These are phyloP conservation scores for Anableps anableps DNA, from an alignment of 2,797 vertebrate genomes.

Conservation along the genomic window DNA sequence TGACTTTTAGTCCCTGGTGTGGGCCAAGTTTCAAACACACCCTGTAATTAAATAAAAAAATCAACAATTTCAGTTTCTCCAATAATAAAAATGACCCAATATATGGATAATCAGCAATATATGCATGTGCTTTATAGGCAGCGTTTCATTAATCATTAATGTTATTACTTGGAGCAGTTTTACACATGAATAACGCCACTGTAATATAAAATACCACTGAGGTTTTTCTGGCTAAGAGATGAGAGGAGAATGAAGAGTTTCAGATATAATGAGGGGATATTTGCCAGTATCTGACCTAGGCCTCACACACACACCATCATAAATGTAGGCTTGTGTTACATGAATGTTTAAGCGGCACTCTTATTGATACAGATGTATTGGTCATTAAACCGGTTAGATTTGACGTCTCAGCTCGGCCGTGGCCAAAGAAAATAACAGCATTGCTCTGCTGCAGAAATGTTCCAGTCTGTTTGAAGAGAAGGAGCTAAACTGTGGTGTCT, in stretches of 20 bases:
- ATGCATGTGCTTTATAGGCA: constrained; percentile 45
- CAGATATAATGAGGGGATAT: constrained; percentile 57
- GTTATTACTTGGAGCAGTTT: constrained; percentile 55
- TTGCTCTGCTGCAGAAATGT: constrained; percentile 69
- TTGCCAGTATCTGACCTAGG: constrained; percentile 66
- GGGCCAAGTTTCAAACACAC: constrained; percentile 5
- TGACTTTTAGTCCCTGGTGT: constrained; percentile 4
- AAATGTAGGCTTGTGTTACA: constrained; percentile 71
- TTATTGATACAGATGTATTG: constrained; percentile 81
- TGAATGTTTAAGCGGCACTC: constrained; percentile 55
- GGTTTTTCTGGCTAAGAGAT: constrained; percentile 55
- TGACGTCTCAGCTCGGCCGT: constrained; percentile 68
- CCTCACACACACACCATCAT: constrained; percentile 40
- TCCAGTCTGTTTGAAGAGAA: constrained; percentile 64
- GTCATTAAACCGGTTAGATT: constrained; percentile 81
- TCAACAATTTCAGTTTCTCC: constrained; percentile 1
- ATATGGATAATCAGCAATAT: constrained; percentile 23
- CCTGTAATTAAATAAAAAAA: constrained; percentile 11
- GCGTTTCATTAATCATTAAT: constrained; percentile 51
- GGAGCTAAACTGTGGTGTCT: constrained; percentile 63
- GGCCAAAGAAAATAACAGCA: constrained; percentile 82
- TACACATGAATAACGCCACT: constrained; percentile 54
- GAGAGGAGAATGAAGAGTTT: constrained; percentile 64
- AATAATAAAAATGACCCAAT: constrained; percentile 26
- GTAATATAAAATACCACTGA: constrained; percentile 41